Evolutionary conservation across 2,797 vertebrate genomes (phyloP).

Genomic region (Eurystomus glaucurus): DNA sequence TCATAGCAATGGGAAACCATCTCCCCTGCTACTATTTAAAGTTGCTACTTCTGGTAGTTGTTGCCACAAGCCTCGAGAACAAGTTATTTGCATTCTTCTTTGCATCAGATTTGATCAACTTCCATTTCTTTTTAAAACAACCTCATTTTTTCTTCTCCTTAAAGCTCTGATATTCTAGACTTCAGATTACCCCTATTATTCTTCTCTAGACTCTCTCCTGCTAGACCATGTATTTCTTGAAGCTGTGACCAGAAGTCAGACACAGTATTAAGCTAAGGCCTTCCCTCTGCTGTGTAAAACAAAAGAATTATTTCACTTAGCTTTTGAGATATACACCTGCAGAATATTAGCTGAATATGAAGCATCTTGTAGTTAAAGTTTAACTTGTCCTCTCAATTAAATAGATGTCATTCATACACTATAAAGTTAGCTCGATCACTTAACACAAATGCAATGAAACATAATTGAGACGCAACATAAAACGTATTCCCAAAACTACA

Average conservation of each 20-base stretch:
- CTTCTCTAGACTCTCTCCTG: not conserved
- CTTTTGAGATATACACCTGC: not conserved
- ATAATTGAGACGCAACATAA: not conserved
- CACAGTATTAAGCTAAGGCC: rapidly evolving
- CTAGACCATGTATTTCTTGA: not conserved
- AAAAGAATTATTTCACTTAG: not conserved
- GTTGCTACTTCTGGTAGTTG: not conserved
- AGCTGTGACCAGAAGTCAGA: not conserved
- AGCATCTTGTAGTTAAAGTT: not conserved
- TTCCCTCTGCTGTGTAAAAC: not conserved
- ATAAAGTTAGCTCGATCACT: not conserved
- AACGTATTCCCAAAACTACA: not conserved
- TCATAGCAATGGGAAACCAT: not conserved
- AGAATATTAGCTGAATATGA: not conserved
- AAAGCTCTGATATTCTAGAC: not conserved
- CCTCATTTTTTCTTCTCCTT: not conserved
- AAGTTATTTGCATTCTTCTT: not conserved
- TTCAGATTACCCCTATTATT: not conserved
- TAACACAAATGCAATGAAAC: not conserved
- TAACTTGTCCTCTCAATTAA: not conserved
- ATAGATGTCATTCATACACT: not conserved
- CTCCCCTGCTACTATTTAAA: not conserved
- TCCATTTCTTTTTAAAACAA: not conserved
- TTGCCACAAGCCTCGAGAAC: not conserved
- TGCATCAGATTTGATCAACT: not conserved